A percentile compares a stretch with the other conserved stretches of the same genome.
These are phyloP conservation scores for Parnassius orleans DNA, from an alignment of 2,888 invertebrate species.

Conservation along the genomic window DNA sequence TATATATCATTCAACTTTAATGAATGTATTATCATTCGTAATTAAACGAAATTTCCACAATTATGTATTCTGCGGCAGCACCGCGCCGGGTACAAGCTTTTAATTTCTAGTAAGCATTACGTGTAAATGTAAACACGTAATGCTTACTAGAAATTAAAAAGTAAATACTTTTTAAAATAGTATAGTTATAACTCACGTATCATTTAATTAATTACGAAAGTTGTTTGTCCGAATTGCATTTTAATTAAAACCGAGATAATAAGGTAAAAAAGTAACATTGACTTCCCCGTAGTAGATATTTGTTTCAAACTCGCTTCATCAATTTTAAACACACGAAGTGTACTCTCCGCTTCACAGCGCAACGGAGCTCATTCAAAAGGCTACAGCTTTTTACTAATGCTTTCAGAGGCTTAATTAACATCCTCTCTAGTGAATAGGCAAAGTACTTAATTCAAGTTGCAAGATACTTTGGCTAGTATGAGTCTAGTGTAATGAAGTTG, in stretches of 20 bases:
- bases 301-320: slow-evolving; percentile 45
- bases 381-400: slow-evolving; percentile 70
- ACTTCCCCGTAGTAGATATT: slow-evolving; percentile 19
- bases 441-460: slow-evolving; percentile 58
- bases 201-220: too few species aligned
- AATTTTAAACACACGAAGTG: slow-evolving; percentile 51
- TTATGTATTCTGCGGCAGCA: too few species aligned
- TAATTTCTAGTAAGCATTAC: too few species aligned
- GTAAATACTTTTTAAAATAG: too few species aligned
- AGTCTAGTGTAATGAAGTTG: slow-evolving; percentile 37
- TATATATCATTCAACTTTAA: too few species aligned
- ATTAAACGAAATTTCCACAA: too few species aligned
- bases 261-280: background rate
- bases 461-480: slow-evolving; percentile 38
- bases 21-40: too few species aligned
- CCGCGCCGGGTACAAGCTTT: too few species aligned
- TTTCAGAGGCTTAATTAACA: slow-evolving; percentile 73
- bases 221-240: background rate
- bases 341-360: slow-evolving; percentile 44
- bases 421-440: slow-evolving; percentile 65
- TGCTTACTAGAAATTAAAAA: too few species aligned
- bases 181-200: too few species aligned
- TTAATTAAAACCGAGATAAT: background rate
- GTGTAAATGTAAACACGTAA: too few species aligned
- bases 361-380: slow-evolving; percentile 55